Evolutionary conservation across 1,140 invertebrate genomes (phyloP).

Genomic region (Bombus ignitus): DNA sequence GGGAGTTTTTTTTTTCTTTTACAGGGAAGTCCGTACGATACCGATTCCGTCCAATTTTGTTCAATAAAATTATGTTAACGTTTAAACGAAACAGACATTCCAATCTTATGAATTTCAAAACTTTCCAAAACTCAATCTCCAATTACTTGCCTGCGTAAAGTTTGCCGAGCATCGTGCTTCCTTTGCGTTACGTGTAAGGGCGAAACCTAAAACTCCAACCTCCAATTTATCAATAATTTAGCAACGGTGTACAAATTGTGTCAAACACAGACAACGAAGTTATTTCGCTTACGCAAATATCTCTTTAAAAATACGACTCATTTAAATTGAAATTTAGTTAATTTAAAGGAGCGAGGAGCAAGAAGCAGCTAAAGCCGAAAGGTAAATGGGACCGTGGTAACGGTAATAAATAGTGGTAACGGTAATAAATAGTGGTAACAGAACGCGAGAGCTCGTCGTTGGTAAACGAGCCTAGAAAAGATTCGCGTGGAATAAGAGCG

Average conservation of each 20-base stretch:
- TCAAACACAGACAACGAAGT: too few relatives aligned
- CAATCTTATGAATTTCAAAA: too few relatives aligned
- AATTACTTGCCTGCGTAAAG: too few relatives aligned
- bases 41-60: too few relatives aligned
- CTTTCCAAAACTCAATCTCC: too few relatives aligned
- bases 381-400: neutral
- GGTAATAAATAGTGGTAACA: neutral
- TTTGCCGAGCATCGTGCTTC: too few relatives aligned
- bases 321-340: neutral
- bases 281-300: neutral
- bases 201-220: neutral
- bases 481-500: constrained; percentile 45
- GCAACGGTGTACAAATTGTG: neutral
- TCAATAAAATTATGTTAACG: too few relatives aligned
- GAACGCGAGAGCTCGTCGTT: neutral
- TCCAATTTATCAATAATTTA: neutral
- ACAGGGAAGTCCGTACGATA: too few relatives aligned
- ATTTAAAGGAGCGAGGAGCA: neutral
- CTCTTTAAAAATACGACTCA: neutral
- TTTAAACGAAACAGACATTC: too few relatives aligned
- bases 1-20: too few relatives aligned
- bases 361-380: neutral
- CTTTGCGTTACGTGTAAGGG: too few relatives aligned
- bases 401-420: neutral
- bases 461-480: constrained; percentile 3